A percentile compares a stretch with the other conserved stretches of the same genome.
These are phyloP conservation scores for Cochlearius cochlearius DNA, from an alignment of 2,113 vertebrate species.

Conservation along the genomic window DNA sequence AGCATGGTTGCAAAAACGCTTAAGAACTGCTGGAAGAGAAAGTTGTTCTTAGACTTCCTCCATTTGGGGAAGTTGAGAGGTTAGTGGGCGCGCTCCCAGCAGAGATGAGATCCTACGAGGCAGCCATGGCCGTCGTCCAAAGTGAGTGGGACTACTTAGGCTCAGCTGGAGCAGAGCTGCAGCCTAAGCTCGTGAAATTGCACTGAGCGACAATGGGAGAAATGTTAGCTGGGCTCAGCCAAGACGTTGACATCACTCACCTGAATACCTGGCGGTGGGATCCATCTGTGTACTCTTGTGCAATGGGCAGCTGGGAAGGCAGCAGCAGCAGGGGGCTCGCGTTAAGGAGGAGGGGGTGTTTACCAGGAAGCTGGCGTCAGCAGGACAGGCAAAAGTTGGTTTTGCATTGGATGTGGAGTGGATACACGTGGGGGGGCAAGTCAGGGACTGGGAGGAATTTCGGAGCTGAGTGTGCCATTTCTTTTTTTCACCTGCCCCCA, in stretches of 20 bases:
- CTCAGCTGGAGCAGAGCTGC: neutral
- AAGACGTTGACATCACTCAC: fast-evolving
- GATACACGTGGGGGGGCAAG: neutral
- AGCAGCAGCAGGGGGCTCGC: neutral
- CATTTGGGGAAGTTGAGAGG: neutral
- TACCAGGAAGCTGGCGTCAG: neutral
- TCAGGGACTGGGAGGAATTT: neutral
- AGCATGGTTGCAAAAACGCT: neutral
- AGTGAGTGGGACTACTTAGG: neutral
- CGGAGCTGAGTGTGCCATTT: neutral
- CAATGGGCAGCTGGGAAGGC: neutral
- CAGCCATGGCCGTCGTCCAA: neutral
- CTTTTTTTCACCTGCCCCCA: neutral
- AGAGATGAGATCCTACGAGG: neutral
- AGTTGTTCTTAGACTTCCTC: neutral
- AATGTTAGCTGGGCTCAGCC: neutral
- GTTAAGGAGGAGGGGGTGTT: neutral
- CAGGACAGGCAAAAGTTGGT: neutral
- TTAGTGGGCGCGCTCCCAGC: neutral
- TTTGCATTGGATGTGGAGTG: neutral
- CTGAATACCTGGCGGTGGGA: neutral
- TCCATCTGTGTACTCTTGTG: fast-evolving
- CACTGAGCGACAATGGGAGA: neutral
- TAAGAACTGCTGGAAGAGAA: neutral
- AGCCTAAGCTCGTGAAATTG: neutral